Evolutionary conservation across 37 sponge, comb jelly and placozoan species (phyloP).

Genomic region (Cliona cf. orientalis): DNA sequence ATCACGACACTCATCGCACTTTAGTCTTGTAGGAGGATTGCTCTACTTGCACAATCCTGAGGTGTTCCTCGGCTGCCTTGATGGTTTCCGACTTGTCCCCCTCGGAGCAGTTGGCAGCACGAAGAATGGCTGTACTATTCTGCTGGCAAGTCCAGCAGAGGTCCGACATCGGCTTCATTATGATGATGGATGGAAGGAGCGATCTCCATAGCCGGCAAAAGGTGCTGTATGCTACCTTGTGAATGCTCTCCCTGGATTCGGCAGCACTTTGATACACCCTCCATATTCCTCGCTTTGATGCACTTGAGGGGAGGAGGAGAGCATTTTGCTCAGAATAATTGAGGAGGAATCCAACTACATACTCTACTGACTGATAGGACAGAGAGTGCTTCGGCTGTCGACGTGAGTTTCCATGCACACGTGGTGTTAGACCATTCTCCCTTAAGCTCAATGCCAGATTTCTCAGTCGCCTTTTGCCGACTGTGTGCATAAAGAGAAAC

Average conservation of each 20-base stretch:
- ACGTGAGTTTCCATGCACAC: constrained; percentile 7
- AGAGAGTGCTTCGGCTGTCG: not conserved
- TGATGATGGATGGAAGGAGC: constrained; percentile 4
- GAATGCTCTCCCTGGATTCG: not conserved
- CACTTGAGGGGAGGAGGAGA: constrained; percentile 1
- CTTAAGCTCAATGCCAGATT: not conserved
- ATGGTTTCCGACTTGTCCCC: not conserved
- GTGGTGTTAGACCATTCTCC: not conserved
- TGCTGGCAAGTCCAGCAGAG: constrained; percentile 48
- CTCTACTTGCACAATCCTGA: constrained; percentile 6
- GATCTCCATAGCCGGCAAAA: not conserved
- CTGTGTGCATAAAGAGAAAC: not conserved
- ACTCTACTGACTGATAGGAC: not conserved
- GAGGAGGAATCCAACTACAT: constrained; percentile 9
- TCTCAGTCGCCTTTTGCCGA: not conserved
- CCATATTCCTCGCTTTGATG: constrained; percentile 5
- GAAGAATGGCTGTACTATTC: constrained; percentile 14
- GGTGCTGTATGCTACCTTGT: not conserved
- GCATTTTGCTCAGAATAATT: constrained; percentile 13
- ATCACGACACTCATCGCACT: not conserved
- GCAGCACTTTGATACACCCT: not conserved
- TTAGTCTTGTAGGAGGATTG: constrained; percentile 5
- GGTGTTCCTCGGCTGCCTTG: constrained; percentile 21
- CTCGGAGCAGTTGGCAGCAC: constrained; percentile 18
- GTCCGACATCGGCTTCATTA: constrained; percentile 32